Conservation (phyloP, 2,113 vertebrate genomes). For the Dryoscopus gambensis region DNA sequence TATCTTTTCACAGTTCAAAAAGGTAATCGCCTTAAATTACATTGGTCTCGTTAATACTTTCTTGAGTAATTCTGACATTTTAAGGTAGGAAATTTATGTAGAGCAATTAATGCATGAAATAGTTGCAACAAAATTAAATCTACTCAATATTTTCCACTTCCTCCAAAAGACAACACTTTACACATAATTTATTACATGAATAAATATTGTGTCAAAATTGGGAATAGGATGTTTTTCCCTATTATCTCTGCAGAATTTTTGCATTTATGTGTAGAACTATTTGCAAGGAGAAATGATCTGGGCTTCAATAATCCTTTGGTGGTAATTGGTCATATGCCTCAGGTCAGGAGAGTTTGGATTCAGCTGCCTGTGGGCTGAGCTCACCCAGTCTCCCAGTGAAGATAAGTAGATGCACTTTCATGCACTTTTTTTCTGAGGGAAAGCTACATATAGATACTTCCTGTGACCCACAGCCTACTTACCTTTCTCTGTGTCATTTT, state of each 20-base stretch:
- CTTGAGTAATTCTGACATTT: constrained; percentile 16
- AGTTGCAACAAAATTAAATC: constrained; percentile 10
- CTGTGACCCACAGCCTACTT: background rate
- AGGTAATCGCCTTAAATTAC: constrained; percentile 18
- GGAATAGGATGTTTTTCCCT: background rate
- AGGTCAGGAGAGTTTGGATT: background rate
- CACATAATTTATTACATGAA: background rate
- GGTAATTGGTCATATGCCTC: background rate
- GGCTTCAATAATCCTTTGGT: background rate
- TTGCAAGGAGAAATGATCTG: background rate
- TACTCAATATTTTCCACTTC: background rate
- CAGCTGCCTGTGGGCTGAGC: background rate
- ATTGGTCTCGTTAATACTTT: background rate
- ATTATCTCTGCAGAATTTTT: background rate
- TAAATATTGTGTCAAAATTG: background rate
- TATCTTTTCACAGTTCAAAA: constrained; percentile 7
- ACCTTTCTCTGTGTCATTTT: background rate
- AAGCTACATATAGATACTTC: background rate
- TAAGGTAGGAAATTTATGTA: background rate
- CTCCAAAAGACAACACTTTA: background rate
- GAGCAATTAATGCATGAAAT: background rate
- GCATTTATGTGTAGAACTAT: background rate
- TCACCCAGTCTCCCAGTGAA: background rate
- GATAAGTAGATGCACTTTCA: background rate
- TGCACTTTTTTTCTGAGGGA: background rate